Base-by-base conservation (phyloP, 2,888 invertebrate genomes). In the Aphodius sticticus region DNA sequence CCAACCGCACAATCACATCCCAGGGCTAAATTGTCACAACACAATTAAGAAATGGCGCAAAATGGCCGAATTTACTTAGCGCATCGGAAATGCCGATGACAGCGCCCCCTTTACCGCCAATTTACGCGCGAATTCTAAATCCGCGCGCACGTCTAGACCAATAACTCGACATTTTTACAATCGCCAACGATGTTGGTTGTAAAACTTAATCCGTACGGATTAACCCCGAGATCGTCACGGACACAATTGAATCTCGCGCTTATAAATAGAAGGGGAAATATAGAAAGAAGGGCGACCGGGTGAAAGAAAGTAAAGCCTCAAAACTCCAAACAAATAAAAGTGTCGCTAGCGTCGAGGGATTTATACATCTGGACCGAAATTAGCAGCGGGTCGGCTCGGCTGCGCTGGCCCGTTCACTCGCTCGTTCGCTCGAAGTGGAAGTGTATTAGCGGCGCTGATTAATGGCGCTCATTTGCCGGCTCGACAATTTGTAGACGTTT, bases 401-500 rank as follows among this genome's bases (percentile, higher is more conserved):
- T 12, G 6, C 53, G 9, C 12, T 53, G 84, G 26, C 26, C 26
- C 26, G 26, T 26, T 26, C 26, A 26, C 53, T 53, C 53, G 53
- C 12, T 53, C 53, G 53, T 12, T 53, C 53, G 53, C 53, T 12
- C 53, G 53, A 26, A 26, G 26, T 53, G 53, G 53, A 53, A 53
- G 53, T 53, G 88, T 88, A 88, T 88, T 88, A 88, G 87, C 83
- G 84, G 81, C 84, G 84, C 85, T 89, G 88, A 89, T 88, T 87
- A 88, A 89, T 88, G 88, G 82, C 81, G 80, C 88, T 89, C 89
- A 89, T 89, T 89, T 89, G 88, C 89, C 87, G 89, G 86, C 87
- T 87, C 89, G 88, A 88, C 89, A 88, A 89, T 89, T 89, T 89
- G 89, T 89, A 89, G 88, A 89, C 88, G 87, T 88, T 88, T 88